phyloP scores from a whole-genome alignment of 2,888 invertebrate genomes.

The Diaphora mendica region DNA sequence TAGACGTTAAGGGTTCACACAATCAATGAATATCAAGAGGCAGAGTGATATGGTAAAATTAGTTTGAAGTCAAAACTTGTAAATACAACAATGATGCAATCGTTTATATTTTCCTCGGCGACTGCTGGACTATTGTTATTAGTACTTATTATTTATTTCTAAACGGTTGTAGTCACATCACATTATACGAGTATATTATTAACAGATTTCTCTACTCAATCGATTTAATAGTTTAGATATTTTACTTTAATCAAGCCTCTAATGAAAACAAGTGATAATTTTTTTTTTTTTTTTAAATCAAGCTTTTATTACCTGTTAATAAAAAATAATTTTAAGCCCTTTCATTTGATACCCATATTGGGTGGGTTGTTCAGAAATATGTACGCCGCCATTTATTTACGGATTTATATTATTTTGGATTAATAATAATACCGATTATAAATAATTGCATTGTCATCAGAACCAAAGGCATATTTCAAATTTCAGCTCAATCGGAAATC shows the following conservation, averaged over 20 bases:
- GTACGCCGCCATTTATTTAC: too few relatives aligned
- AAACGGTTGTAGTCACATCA: neutral
- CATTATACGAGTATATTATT: neutral
- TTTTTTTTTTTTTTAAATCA: too few relatives aligned
- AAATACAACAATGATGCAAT: neutral
- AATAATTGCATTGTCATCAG: too few relatives aligned
- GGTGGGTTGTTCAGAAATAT: too few relatives aligned
- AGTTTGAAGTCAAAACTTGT: neutral
- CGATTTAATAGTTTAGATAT: neutral
- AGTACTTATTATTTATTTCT: neutral
- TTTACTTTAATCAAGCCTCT: neutral
- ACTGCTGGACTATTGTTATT: neutral
- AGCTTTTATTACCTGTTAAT: too few relatives aligned
- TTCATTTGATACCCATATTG: too few relatives aligned
- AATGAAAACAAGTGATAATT: neutral
- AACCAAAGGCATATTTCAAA: too few relatives aligned
- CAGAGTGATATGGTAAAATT: neutral
- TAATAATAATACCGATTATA: too few relatives aligned
- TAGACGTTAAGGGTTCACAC: neutral
- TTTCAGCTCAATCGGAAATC: too few relatives aligned
- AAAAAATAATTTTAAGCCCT: too few relatives aligned
- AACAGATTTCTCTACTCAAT: neutral
- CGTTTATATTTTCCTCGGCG: neutral
- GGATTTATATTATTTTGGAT: too few relatives aligned
- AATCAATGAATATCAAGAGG: too few relatives aligned